Evolutionary conservation across 1,140 invertebrate genomes (phyloP).

Genomic region (Drosophila serrata): DNA sequence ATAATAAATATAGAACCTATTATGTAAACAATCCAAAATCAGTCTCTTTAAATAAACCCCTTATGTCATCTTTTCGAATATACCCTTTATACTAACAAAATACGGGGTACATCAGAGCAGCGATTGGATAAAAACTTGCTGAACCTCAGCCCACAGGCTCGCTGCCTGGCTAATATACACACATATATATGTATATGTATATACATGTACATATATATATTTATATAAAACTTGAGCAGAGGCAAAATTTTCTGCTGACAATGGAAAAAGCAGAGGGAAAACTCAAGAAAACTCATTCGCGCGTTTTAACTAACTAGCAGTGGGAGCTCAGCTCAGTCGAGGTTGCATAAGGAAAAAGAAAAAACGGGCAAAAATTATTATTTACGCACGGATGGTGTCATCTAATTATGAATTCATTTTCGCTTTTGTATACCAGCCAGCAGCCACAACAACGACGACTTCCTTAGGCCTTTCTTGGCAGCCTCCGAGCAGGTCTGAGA

Average conservation of each 20-base stretch:
- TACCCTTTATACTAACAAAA: background rate
- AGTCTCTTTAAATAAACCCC: background rate
- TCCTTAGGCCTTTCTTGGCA: slow-evolving; percentile 52
- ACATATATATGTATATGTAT: too few species aligned
- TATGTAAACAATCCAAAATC: too few species aligned
- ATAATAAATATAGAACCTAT: too few species aligned
- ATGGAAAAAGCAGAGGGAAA: slow-evolving; percentile 47
- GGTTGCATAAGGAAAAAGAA: slow-evolving; percentile 54
- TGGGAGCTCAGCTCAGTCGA: background rate
- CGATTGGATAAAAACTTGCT: slow-evolving; percentile 70
- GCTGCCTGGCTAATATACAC: slow-evolving; percentile 56
- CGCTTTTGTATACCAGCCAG: slow-evolving; percentile 72
- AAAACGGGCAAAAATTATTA: slow-evolving; percentile 77
- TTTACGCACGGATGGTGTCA: slow-evolving; percentile 85
- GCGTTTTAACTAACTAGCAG: slow-evolving; percentile 79
- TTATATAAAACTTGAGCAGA: slow-evolving; percentile 62
- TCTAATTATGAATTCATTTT: slow-evolving; percentile 86
- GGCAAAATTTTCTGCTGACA: slow-evolving; percentile 68
- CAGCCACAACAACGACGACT: slow-evolving; percentile 48
- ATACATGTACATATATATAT: too few species aligned
- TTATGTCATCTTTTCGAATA: background rate
- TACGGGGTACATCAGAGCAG: slow-evolving; percentile 23
- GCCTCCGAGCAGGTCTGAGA: slow-evolving; percentile 32
- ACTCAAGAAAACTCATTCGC: slow-evolving; percentile 82
- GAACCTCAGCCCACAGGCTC: slow-evolving; percentile 58